Conservation (phyloP, 2,113 vertebrate species). For the Ceyx margarethae region DNA sequence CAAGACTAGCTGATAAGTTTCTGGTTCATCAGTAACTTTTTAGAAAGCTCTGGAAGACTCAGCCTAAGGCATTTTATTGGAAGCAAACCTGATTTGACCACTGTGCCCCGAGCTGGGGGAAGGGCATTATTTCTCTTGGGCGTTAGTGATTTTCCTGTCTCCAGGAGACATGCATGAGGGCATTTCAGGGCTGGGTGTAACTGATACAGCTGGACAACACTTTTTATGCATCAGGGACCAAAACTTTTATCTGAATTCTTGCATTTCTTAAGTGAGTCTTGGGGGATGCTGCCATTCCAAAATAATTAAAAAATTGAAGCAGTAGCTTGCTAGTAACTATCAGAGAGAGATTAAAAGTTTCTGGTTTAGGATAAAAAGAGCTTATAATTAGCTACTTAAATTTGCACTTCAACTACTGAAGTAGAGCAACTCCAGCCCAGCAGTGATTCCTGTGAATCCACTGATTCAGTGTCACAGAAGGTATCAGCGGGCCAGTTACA, state of each 20-base stretch:
- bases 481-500: background rate
- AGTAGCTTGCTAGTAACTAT: background rate
- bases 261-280: background rate
- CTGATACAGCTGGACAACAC: background rate
- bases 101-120: background rate
- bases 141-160: background rate
- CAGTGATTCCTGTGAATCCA: background rate
- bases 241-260: background rate
- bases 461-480: background rate
- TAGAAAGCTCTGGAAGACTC: background rate
- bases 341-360: background rate
- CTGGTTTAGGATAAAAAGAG: background rate
- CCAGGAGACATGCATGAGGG: background rate
- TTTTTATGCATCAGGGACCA: background rate
- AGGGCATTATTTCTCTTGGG: background rate
- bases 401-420: slow-evolving; percentile 20
- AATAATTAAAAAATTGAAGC: background rate
- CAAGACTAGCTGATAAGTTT: background rate
- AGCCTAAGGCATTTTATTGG: background rate
- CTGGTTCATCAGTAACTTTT: background rate
- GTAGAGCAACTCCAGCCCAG: background rate
- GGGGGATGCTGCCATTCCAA: background rate
- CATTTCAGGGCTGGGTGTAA: background rate
- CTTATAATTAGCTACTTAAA: background rate
- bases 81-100: background rate